phyloP scores from a whole-genome alignment of 2,888 invertebrate genomes.

The Parnassius apollo region DNA sequence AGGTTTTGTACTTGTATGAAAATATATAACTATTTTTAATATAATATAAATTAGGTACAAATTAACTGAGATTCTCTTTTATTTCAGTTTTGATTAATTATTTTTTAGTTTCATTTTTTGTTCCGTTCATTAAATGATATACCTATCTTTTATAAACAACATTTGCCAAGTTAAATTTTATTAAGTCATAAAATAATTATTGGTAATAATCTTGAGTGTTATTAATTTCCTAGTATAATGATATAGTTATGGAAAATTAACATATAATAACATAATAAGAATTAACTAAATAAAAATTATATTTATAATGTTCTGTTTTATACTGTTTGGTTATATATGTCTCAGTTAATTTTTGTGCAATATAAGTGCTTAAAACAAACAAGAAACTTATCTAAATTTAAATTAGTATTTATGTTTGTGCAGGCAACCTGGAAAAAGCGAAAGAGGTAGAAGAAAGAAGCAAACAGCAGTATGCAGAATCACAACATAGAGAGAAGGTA shows the following conservation, averaged over 20 bases:
- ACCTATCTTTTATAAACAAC: too few species aligned
- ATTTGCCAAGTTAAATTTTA: too few species aligned
- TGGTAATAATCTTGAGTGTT: too few species aligned
- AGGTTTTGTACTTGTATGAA: background rate
- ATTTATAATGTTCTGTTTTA: too few species aligned
- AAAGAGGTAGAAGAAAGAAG: conserved; percentile 90
- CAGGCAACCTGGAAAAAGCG: conserved; percentile 86
- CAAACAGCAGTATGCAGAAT: conserved; percentile 91
- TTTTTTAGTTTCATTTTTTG: too few species aligned
- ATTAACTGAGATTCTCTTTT: conserved; percentile 7
- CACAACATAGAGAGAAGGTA: conserved; percentile 94
- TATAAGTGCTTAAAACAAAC: background rate
- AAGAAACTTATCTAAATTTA: background rate
- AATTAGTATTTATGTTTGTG: conserved; percentile 41
- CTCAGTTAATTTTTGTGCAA: conserved; percentile 1
- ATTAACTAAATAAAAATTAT: too few species aligned
- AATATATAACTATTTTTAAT: background rate
- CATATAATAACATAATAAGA: too few species aligned
- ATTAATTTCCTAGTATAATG: too few species aligned
- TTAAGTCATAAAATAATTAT: too few species aligned
- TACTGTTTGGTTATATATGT: background rate
- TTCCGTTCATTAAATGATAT: too few species aligned
- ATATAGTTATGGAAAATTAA: too few species aligned
- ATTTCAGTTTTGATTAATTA: too few species aligned
- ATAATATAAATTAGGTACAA: background rate